Evolutionary conservation across 2,113 vertebrate genomes (phyloP).

Genomic region (Paratilapia polleni): DNA sequence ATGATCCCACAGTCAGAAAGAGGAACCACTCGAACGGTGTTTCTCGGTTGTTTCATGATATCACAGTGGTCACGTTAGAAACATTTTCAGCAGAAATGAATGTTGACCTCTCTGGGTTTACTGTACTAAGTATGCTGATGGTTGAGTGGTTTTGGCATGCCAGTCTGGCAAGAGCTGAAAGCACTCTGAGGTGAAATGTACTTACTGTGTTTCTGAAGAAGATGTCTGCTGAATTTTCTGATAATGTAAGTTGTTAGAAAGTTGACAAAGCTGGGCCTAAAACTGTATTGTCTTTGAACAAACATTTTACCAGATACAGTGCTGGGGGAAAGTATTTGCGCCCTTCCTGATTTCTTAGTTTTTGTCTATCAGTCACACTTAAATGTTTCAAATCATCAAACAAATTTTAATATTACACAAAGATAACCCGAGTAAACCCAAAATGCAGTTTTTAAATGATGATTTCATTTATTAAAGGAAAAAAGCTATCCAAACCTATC

Average conservation of each 20-base stretch:
- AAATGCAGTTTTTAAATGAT: too few relatives aligned
- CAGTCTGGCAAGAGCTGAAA: slow-evolving; percentile 34
- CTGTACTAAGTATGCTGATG: slow-evolving; percentile 2
- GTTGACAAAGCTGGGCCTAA: not conserved
- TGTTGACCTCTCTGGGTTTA: not conserved
- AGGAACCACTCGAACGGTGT: not conserved
- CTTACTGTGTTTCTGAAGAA: slow-evolving; percentile 34
- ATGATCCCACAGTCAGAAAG: slow-evolving; percentile 7
- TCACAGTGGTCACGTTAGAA: slow-evolving; percentile 25
- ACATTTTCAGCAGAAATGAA: not conserved
- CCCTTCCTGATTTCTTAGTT: too few relatives aligned
- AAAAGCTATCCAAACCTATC: too few relatives aligned
- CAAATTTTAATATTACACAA: too few relatives aligned
- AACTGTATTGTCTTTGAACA: not conserved
- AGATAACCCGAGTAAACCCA: too few relatives aligned
- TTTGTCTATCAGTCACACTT: too few relatives aligned
- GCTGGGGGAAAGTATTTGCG: too few relatives aligned
- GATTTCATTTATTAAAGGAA: too few relatives aligned
- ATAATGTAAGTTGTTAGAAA: slow-evolving; percentile 20
- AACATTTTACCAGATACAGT: not conserved
- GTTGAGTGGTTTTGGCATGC: slow-evolving; percentile 15
- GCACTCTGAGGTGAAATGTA: slow-evolving; percentile 25
- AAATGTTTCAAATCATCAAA: too few relatives aligned
- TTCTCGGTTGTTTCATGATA: not conserved
- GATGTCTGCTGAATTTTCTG: slow-evolving; percentile 15